Evolutionary conservation across 2,888 invertebrate genomes (phyloP).

Genomic region (Junonia oenone): DNA sequence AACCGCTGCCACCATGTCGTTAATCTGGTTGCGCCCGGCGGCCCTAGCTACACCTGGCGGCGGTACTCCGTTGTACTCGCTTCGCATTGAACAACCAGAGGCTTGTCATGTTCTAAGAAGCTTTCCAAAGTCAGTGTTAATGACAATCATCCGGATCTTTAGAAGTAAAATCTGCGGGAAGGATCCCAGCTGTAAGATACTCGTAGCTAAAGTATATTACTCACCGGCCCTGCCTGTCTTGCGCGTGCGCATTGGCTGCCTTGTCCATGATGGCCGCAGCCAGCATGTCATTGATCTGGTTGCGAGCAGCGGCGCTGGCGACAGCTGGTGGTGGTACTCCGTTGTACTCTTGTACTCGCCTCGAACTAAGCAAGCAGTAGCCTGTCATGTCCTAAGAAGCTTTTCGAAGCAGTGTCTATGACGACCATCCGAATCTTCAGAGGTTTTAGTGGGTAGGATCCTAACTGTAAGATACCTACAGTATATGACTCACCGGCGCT

Average conservation of each 20-base stretch:
- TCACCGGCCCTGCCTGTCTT: constrained; percentile 56
- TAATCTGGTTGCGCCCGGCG: no score
- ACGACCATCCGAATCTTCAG: no score
- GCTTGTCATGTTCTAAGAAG: no score
- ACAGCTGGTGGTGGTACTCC: constrained; percentile 87
- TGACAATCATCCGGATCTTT: no score
- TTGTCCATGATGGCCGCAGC: constrained; percentile 82
- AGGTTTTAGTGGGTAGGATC: no score
- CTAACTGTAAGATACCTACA: no score
- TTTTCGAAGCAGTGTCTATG: no score
- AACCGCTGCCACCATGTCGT: no score
- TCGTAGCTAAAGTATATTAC: constrained; percentile 9
- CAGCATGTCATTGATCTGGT: constrained; percentile 86
- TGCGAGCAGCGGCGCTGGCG: constrained; percentile 80
- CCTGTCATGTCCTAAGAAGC: constrained; percentile 73
- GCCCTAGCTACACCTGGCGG: constrained; percentile 83
- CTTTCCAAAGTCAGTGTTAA: no score
- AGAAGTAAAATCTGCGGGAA: no score
- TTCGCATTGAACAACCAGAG: constrained; percentile 85
- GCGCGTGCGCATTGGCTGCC: constrained; percentile 52
- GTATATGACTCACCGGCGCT: no score
- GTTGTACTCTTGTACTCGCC: constrained; percentile 85
- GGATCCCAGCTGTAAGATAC: not conserved
- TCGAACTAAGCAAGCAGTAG: constrained; percentile 85
- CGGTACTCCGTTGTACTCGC: constrained; percentile 87